Evolutionary conservation across 2,888 invertebrate genomes (phyloP).

Genomic region (Fabriciana adippe): DNA sequence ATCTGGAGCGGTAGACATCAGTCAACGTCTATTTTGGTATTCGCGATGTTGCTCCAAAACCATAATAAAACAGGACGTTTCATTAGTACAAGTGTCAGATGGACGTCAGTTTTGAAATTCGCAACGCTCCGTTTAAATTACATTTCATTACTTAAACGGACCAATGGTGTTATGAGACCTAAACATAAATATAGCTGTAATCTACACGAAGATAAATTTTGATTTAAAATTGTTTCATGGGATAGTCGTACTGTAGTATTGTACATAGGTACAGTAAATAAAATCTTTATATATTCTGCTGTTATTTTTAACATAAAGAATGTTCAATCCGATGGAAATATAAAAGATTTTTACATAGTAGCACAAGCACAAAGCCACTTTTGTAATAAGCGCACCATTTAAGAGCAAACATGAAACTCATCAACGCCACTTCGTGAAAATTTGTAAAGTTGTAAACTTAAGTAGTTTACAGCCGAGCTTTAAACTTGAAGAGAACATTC

Average conservation of each 20-base stretch:
- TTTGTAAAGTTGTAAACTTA: constrained; percentile 24
- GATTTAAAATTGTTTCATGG: not conserved
- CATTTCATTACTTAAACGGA: constrained; percentile 36
- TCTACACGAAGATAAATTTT: not conserved
- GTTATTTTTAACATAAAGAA: not conserved
- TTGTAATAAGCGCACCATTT: constrained; percentile 19
- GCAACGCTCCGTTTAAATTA: constrained; percentile 29
- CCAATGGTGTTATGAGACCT: constrained; percentile 13
- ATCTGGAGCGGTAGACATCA: constrained; percentile 43
- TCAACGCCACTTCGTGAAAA: constrained; percentile 23
- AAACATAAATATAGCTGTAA: not conserved
- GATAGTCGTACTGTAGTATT: no score
- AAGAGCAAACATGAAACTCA: constrained; percentile 21
- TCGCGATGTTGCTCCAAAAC: constrained; percentile 34
- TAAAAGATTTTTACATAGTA: constrained; percentile 3
- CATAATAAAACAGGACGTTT: constrained; percentile 40
- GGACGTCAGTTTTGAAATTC: constrained; percentile 34
- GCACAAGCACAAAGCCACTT: constrained; percentile 6
- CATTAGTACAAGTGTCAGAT: constrained; percentile 41
- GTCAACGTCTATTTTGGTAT: constrained; percentile 48
- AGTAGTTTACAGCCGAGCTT: constrained; percentile 18
- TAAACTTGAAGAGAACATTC: constrained; percentile 20
- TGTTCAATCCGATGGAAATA: not conserved
- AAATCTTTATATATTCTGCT: not conserved
- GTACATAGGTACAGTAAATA: no score